Evolutionary conservation across 2,113 vertebrate genomes (phyloP).

Genomic region (Triplophysa siluroides): DNA sequence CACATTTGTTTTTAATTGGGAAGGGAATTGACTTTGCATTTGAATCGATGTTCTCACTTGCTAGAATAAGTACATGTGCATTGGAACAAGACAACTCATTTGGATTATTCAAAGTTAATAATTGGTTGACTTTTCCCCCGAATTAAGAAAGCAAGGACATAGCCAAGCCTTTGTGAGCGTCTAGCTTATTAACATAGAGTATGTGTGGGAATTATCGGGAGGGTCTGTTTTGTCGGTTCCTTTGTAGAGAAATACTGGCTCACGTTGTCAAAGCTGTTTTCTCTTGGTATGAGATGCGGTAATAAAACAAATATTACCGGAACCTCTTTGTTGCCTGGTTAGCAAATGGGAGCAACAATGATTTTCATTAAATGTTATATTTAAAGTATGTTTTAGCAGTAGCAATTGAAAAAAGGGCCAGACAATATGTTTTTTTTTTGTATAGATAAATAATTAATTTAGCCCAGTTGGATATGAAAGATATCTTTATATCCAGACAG

Average conservation of each 20-base stretch:
- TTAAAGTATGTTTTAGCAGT: neutral
- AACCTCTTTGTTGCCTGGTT: neutral
- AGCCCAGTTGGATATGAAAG: no score
- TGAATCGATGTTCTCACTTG: constrained; percentile 52
- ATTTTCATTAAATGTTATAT: neutral
- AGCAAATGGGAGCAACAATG: neutral
- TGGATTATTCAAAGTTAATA: constrained; percentile 58
- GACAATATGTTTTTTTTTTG: no score
- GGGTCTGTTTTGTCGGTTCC: neutral
- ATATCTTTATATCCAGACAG: no score
- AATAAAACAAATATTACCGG: neutral
- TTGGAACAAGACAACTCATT: constrained; percentile 54
- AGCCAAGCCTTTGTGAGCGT: constrained; percentile 16
- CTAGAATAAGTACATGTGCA: constrained; percentile 53
- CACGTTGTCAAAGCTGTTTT: neutral
- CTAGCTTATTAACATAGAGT: neutral
- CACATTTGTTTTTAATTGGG: constrained; percentile 60
- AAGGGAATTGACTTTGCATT: constrained; percentile 59
- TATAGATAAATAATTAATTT: no score
- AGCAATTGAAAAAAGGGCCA: neutral
- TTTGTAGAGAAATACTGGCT: constrained; percentile 13
- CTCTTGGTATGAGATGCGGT: neutral
- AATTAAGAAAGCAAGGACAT: constrained; percentile 46
- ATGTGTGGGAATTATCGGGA: neutral
- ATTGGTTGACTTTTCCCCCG: constrained; percentile 41